Evolutionary conservation across 2,113 vertebrate species (phyloP).

Genomic region (Aplodontia rufa): DNA sequence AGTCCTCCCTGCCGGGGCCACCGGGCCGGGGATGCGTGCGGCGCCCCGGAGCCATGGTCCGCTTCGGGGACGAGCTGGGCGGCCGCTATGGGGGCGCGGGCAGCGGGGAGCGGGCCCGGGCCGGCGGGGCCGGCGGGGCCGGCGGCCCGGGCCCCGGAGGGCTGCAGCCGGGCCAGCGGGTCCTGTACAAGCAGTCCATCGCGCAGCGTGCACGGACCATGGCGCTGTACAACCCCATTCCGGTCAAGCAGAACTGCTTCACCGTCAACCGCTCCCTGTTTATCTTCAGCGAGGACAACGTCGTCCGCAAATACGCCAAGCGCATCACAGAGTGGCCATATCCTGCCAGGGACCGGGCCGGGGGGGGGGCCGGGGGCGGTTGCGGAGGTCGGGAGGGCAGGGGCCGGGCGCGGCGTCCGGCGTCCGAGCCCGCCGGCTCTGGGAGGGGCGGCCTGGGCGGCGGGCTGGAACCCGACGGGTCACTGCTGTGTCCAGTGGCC

Average conservation of each 20-base stretch:
- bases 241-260: constrained; percentile 97
- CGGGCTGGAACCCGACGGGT: background rate
- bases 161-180: constrained; percentile 88
- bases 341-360: constrained; percentile 85
- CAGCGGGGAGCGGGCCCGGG: constrained; percentile 83
- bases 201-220: constrained; percentile 97
- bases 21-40: constrained; percentile 66
- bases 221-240: constrained; percentile 99
- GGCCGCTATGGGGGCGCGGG: constrained; percentile 90
- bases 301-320: constrained; percentile 98
- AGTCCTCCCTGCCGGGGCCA: constrained; percentile 57
- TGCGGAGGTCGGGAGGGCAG: background rate
- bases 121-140: constrained; percentile 86
- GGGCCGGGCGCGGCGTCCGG: background rate
- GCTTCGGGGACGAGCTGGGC: constrained; percentile 94
- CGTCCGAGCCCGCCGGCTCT: background rate
- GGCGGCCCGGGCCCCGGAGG: constrained; percentile 89
- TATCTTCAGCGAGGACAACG: constrained; percentile 98
- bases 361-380: background rate
- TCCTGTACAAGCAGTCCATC: constrained; percentile 96
- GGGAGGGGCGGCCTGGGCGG: constrained; percentile 63
- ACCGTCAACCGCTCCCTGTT: constrained; percentile 98
- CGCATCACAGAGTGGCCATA: constrained; percentile 99
- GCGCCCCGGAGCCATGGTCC: constrained; percentile 89
- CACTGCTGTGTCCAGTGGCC: constrained; percentile 40